Percentiles rank a stretch among this genome's conserved stretches.
Evolutionary conservation across 2,113 vertebrate genomes (phyloP).

Genomic region (Cyprinodon brontotheroides): DNA sequence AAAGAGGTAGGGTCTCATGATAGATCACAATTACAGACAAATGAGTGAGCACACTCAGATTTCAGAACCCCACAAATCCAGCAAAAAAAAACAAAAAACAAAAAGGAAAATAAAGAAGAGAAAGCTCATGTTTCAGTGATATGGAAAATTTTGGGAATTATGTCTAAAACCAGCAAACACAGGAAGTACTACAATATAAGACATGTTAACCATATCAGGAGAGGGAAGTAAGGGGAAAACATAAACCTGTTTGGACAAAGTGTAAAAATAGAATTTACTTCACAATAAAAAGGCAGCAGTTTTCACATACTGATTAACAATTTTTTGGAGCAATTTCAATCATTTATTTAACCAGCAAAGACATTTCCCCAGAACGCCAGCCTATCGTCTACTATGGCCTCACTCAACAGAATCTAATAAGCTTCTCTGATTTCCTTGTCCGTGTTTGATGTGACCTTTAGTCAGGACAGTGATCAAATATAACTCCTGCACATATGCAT

Average conservation of each 20-base stretch:
- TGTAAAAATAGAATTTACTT: background rate
- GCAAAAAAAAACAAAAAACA: slow-evolving; percentile 8
- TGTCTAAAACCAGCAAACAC: background rate
- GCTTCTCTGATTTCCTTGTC: slow-evolving; percentile 28
- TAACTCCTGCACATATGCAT: background rate
- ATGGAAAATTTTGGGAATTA: background rate
- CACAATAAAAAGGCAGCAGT: background rate
- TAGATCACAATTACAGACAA: slow-evolving; percentile 42
- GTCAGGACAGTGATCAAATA: slow-evolving; percentile 18
- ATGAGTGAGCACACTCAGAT: background rate
- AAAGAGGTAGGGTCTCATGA: slow-evolving; percentile 45
- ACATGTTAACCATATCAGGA: slow-evolving; percentile 19
- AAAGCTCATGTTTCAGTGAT: background rate
- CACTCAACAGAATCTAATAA: slow-evolving; percentile 11
- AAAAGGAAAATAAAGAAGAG: background rate
- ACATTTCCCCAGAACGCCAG: background rate
- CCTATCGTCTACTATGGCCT: slow-evolving; percentile 6
- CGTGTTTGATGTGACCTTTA: slow-evolving; percentile 9
- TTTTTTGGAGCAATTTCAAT: slow-evolving; percentile 4
- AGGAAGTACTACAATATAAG: slow-evolving; percentile 2
- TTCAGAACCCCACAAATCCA: background rate
- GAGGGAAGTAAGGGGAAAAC: background rate
- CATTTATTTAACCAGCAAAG: slow-evolving; percentile 41
- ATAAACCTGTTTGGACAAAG: slow-evolving; percentile 1
- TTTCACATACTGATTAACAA: background rate